Conservation (phyloP, 2,113 vertebrate genomes). For the Trogon melanurus region DNA sequence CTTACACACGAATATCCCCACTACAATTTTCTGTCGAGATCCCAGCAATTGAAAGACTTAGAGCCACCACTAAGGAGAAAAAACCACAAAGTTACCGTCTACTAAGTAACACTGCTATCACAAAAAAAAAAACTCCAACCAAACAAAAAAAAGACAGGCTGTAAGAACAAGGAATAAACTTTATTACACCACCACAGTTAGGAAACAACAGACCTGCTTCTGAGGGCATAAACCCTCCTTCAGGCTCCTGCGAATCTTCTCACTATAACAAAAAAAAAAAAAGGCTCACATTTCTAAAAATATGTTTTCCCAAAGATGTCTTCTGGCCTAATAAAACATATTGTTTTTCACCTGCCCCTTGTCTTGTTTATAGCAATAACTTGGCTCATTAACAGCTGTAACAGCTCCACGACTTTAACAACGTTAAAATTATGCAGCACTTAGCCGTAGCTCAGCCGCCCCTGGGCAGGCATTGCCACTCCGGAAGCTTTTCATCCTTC, state of each 20-base stretch:
- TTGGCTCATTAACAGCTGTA: background rate
- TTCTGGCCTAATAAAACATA: background rate
- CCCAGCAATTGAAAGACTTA: background rate
- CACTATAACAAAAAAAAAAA: too few species aligned
- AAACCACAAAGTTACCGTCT: background rate
- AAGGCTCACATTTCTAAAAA: background rate
- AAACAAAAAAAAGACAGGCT: too few species aligned
- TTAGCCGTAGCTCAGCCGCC: background rate
- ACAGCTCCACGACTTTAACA: background rate
- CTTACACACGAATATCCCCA: background rate
- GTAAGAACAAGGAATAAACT: background rate
- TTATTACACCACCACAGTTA: background rate
- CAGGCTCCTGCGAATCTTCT: background rate
- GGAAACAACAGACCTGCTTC: background rate
- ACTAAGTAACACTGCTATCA: background rate
- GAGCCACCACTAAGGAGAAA: background rate
- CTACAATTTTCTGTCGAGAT: background rate
- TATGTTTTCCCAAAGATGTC: background rate
- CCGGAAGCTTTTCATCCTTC: background rate
- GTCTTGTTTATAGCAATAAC: background rate
- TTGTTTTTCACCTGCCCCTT: background rate
- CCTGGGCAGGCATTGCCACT: background rate
- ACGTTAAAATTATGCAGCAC: background rate
- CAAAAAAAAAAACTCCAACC: background rate
- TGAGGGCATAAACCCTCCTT: background rate